Percentiles rank a stretch among this genome's conserved stretches.
These are phyloP conservation scores for Pseudomyrmex concolor DNA, from an alignment of 1,140 invertebrate genomes.

Conservation along the genomic window DNA sequence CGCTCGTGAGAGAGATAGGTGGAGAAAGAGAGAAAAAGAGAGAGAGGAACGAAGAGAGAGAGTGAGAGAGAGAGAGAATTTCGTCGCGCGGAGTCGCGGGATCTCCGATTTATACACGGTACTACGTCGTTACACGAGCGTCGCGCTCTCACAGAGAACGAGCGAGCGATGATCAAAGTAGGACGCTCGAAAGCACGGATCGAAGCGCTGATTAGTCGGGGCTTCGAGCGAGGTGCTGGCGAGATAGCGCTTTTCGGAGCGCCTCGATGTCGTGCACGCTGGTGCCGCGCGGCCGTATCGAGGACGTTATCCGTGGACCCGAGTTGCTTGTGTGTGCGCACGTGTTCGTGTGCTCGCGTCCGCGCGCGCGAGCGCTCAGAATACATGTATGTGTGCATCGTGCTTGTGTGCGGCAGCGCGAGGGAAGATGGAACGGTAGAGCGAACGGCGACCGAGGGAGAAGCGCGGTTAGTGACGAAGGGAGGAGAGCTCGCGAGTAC, in stretches of 20 bases:
- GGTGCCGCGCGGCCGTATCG: conserved; percentile 75
- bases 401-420: conserved; percentile 33
- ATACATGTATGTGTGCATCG: conserved; percentile 20
- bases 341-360: not conserved
- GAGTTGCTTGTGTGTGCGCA: conserved; percentile 51
- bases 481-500: conserved; percentile 29
- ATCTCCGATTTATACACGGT: conserved; percentile 53
- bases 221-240: conserved; percentile 67
- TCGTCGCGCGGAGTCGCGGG: conserved; percentile 32
- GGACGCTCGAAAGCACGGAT: conserved; percentile 74
- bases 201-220: conserved; percentile 71
- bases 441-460: conserved; percentile 61
- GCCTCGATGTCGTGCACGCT: conserved; percentile 70
- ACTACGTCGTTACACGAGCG: conserved; percentile 51
- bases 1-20: not conserved
- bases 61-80: conserved; percentile 9
- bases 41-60: not conserved
- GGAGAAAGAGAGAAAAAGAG: not conserved
- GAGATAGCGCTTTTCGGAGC: conserved; percentile 82
- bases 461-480: conserved; percentile 53
- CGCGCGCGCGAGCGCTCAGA: conserved; percentile 34
- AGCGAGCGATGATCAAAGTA: conserved; percentile 71
- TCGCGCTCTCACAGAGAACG: conserved; percentile 44
- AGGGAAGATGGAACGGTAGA: conserved; percentile 70
- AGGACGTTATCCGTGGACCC: conserved; percentile 82